Base-by-base conservation (phyloP, 2,888 invertebrate species). In the Epinotia ramella region DNA sequence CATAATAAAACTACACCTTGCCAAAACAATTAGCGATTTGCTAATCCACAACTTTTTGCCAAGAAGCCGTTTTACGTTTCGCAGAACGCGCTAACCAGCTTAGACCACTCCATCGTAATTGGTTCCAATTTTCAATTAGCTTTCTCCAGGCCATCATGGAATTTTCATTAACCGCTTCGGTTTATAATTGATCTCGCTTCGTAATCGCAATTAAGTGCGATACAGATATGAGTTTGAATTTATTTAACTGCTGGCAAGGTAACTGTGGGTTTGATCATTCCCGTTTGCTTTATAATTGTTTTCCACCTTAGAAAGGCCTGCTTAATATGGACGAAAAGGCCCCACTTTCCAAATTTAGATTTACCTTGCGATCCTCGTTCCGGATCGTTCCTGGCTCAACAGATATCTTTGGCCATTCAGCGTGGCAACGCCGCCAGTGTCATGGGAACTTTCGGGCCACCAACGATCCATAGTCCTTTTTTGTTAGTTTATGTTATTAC, bases 101-200 rank as follows among this genome's bases (percentile, higher is more conserved):
- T 80, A 81, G 69, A 75, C 76, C 74, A 49, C 81, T 79, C 79
- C 78, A 77, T 79, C 77, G 74, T 82, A 80, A 82, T 83, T 81
- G 80, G 76, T 80, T 80, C 79, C 79, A 82, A 80, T 85, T 83
- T 79, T 80, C 82, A 81, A 80, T 81, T 77, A 82, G 80, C 80
- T 77, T 70, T 75, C 77, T 56, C 69, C 64, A 78, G 79, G 80
- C 79, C 80, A 79, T 78, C 75, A 80, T 79, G 75, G 79, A 77
- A 79, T 82, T 82, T 80, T 80, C 80, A 81, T 82, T 82, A 80
- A 77, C 79, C 82, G 75, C 79, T 81, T 82, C 79, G 79, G 33
- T 44, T 70, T 75, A 74, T 74, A 75, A 75, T 75, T 71, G 75
- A 66, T 60, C 62, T 60, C n/a, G 65, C 24, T 20, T 46, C 16